phyloP scores from a whole-genome alignment of 2,888 invertebrate genomes.

The Himalopsyche kuldschensis region DNA sequence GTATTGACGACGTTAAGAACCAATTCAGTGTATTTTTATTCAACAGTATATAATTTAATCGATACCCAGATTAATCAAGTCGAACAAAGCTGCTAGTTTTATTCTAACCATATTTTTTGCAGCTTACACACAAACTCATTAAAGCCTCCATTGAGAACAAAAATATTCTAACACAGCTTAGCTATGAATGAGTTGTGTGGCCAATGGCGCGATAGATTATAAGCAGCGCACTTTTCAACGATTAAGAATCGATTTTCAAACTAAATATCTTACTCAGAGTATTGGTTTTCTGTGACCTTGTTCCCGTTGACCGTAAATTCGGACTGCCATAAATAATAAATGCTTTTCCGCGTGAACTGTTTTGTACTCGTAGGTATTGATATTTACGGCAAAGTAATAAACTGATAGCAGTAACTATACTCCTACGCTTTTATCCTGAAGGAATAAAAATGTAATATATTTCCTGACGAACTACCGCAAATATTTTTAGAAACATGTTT shows the following conservation, averaged over 20 bases:
- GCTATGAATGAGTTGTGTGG: neutral
- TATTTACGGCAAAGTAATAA: neutral
- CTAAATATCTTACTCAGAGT: neutral
- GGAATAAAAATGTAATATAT: neutral
- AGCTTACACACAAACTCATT: too few species aligned
- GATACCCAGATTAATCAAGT: too few species aligned
- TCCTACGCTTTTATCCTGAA: neutral
- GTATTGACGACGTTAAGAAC: too few species aligned
- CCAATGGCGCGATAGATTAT: neutral
- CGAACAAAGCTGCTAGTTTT: too few species aligned
- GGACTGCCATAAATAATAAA: neutral
- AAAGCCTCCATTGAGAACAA: too few species aligned
- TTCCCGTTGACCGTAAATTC: neutral
- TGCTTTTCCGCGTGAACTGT: neutral
- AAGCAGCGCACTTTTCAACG: neutral
- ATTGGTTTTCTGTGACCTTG: neutral
- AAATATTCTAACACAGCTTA: too few species aligned
- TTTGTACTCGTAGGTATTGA: neutral
- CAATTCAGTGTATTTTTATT: too few species aligned
- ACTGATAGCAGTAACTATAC: neutral
- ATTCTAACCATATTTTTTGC: too few species aligned
- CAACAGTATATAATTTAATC: too few species aligned
- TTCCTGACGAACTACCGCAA: neutral
- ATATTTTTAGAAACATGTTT: too few species aligned
- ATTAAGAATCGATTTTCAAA: neutral